Evolutionary conservation across 2,113 vertebrate genomes (phyloP).

Genomic region (Hucho hucho): DNA sequence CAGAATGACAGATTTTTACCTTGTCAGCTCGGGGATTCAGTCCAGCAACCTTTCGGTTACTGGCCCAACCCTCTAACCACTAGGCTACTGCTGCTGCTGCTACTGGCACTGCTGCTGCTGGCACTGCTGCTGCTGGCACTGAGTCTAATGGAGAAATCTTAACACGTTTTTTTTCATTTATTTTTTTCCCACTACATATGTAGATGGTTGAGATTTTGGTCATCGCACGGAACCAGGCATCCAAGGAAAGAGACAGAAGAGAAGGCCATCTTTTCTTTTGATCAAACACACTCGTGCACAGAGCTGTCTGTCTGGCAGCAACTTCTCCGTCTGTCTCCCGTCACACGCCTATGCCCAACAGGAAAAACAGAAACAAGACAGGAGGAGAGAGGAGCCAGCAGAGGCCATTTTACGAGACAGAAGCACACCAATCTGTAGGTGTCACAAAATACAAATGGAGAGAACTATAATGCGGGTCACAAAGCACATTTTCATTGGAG

Average conservation of each 20-base stretch:
- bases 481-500: no score
- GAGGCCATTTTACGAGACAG: constrained; percentile 41
- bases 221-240: constrained; percentile 18
- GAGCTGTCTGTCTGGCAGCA: background rate
- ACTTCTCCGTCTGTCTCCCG: background rate
- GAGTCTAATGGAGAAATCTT: background rate
- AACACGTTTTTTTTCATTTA: background rate
- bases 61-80: no score
- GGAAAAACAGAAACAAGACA: constrained; percentile 27
- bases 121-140: no score
- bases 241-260: background rate
- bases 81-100: no score
- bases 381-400: background rate
- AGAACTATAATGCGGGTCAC: no score
- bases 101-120: no score
- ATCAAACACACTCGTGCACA: background rate
- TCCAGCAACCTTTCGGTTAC: no score
- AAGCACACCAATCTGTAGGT: constrained; percentile 20
- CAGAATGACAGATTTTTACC: no score
- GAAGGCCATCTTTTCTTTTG: constrained; percentile 19
- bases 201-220: constrained; percentile 39
- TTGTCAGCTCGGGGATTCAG: no score
- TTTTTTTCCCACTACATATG: constrained; percentile 24
- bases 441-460: background rate
- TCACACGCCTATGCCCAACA: constrained; percentile 24